Percentiles rank a stretch among this genome's conserved stretches.
Evolutionary conservation across 2,888 invertebrate species (phyloP).

Genomic region (Drosophila borealis): DNA sequence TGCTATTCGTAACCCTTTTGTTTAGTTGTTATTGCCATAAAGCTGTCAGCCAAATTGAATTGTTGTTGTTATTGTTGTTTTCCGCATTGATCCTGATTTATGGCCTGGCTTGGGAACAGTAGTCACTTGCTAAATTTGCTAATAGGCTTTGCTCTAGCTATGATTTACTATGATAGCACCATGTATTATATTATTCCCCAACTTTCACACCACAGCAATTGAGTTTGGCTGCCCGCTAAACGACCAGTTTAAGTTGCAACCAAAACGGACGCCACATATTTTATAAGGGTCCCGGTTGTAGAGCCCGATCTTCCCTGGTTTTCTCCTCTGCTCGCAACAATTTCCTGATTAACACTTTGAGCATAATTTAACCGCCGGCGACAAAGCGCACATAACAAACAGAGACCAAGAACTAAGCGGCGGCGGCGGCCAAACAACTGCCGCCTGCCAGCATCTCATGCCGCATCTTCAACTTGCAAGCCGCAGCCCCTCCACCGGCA

Average conservation of each 20-base stretch:
- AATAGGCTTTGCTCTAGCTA: constrained; percentile 46
- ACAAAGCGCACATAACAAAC: constrained; percentile 75
- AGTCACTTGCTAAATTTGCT: constrained; percentile 57
- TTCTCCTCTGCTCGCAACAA: constrained; percentile 50
- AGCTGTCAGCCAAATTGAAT: constrained; percentile 72
- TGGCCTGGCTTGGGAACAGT: constrained; percentile 47
- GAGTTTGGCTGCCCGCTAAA: constrained; percentile 41
- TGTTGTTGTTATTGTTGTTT: constrained; percentile 46
- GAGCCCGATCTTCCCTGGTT: constrained; percentile 1
- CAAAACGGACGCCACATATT: constrained; percentile 41
- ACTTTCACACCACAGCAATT: constrained; percentile 49
- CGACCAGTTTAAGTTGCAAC: constrained; percentile 29
- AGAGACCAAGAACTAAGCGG: constrained; percentile 27
- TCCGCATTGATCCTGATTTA: constrained; percentile 71
- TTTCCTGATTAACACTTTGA: constrained; percentile 84
- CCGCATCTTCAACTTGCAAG: constrained; percentile 20
- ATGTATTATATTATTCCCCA: constrained; percentile 19
- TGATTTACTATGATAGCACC: constrained; percentile 12
- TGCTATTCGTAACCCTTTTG: constrained; percentile 16
- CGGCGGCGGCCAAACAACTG: constrained; percentile 7
- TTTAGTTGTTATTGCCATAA: constrained; percentile 53
- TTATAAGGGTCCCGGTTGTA: constrained; percentile 60
- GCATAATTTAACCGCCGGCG: constrained; percentile 79
- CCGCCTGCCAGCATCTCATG: constrained; percentile 63
- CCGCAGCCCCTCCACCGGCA: constrained; percentile 3